phyloP scores from a whole-genome alignment of 2,113 vertebrate genomes.

The Nothocercus nigrocapillus region DNA sequence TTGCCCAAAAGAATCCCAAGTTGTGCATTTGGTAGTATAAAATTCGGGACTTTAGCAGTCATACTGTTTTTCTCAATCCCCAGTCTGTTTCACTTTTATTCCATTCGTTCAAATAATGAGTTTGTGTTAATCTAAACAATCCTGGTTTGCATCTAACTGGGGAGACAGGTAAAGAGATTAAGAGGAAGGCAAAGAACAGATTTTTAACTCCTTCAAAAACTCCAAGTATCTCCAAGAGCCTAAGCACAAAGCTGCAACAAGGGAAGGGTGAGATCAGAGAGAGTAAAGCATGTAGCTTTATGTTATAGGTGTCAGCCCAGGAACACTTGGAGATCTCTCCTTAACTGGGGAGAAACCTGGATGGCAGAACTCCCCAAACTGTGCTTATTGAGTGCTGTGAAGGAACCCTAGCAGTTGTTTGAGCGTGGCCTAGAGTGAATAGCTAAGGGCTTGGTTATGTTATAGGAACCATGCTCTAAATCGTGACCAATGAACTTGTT shows the following conservation, averaged over 20 bases:
- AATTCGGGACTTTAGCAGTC: not conserved
- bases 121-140: not conserved
- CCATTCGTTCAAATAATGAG: not conserved
- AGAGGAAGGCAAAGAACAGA: not conserved
- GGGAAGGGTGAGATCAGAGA: not conserved
- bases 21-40: not conserved
- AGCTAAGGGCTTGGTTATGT: not conserved
- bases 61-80: not conserved
- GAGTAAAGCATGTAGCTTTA: not conserved
- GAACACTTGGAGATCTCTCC: not conserved
- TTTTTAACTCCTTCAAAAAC: not conserved
- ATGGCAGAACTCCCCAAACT: not conserved
- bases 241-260: not conserved
- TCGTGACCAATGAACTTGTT: not conserved
- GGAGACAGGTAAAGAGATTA: not conserved
- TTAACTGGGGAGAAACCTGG: not conserved
- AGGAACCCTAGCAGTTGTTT: fast-evolving
- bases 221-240: not conserved
- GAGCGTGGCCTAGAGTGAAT: not conserved
- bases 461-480: not conserved
- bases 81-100: not conserved
- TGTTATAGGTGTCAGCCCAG: not conserved
- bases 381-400: not conserved
- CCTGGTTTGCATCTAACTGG: not conserved
- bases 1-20: not conserved